phyloP scores from a whole-genome alignment of 2,113 vertebrate species.

The Dipodomys ordii region DNA sequence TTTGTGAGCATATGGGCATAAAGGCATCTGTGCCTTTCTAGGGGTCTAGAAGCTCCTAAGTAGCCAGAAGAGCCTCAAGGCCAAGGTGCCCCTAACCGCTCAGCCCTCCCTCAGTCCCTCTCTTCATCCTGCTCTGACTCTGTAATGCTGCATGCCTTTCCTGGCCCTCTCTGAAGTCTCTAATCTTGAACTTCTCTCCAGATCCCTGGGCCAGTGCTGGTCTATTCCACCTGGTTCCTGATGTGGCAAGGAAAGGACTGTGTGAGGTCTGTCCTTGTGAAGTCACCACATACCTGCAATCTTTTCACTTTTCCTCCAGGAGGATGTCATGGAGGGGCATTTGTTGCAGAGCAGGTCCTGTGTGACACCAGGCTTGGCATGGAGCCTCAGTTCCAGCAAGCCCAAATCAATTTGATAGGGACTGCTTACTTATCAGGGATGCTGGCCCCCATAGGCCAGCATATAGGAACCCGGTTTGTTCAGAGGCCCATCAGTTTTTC shows the following conservation, averaged over 20 bases:
- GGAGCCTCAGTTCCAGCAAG: background rate
- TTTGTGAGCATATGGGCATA: background rate
- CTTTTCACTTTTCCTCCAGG: background rate
- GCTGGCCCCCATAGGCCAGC: background rate
- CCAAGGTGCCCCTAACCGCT: background rate
- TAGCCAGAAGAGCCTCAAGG: background rate
- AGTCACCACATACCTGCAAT: background rate
- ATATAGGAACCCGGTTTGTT: background rate
- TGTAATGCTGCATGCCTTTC: background rate
- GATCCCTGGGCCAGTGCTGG: background rate
- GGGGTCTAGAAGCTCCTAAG: background rate
- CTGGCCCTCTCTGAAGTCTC: background rate
- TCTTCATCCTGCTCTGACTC: no score
- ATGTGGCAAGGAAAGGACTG: background rate
- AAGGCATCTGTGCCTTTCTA: background rate
- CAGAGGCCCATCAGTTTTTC: background rate
- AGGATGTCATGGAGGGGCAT: background rate
- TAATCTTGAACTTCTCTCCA: background rate
- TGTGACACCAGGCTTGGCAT: background rate
- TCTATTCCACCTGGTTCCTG: background rate
- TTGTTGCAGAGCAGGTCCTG: background rate
- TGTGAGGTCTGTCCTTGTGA: background rate
- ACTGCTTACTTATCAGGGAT: background rate
- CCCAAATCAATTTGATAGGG: background rate
- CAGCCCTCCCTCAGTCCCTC: no score